phyloP scores from a whole-genome alignment of 2,113 vertebrate species.

The Daboia siamensis region DNA sequence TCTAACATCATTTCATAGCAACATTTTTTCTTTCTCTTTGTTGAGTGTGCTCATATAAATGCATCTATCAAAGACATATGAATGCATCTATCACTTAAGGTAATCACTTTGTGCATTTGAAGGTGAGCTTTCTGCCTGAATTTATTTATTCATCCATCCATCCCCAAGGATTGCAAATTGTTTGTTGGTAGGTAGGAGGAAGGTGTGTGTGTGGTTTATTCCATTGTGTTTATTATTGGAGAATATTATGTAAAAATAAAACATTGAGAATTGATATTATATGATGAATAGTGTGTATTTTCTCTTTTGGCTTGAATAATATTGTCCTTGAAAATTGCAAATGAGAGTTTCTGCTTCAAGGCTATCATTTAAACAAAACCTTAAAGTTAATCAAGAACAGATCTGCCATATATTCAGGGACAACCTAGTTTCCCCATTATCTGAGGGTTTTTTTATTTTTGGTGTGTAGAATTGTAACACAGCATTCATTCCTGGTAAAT shows the following conservation, averaged over 20 bases:
- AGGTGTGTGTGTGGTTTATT: not conserved
- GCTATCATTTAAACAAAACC: not conserved
- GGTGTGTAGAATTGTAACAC: not conserved
- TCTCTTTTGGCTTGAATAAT: not conserved
- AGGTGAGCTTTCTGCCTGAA: not conserved
- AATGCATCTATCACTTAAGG: not conserved
- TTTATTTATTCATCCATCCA: not conserved
- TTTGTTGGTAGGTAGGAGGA: not conserved
- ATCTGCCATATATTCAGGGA: not conserved
- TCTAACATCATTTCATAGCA: not conserved
- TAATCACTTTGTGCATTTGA: not conserved
- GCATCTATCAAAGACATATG: not conserved
- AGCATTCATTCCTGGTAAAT: not conserved
- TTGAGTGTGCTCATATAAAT: not conserved
- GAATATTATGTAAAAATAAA: not conserved
- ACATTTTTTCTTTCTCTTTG: not conserved
- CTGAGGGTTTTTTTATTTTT: not conserved
- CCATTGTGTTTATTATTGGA: not conserved
- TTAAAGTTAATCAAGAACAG: not conserved
- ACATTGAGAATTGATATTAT: not conserved
- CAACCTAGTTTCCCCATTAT: not conserved
- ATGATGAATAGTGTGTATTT: not conserved
- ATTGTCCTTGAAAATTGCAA: not conserved
- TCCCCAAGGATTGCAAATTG: not conserved
- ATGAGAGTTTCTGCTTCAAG: not conserved